A percentile compares a stretch with the other conserved stretches of the same genome.
These are phyloP conservation scores for Coelopa pilipes DNA, from an alignment of 2,888 invertebrate genomes.

Conservation along the genomic window DNA sequence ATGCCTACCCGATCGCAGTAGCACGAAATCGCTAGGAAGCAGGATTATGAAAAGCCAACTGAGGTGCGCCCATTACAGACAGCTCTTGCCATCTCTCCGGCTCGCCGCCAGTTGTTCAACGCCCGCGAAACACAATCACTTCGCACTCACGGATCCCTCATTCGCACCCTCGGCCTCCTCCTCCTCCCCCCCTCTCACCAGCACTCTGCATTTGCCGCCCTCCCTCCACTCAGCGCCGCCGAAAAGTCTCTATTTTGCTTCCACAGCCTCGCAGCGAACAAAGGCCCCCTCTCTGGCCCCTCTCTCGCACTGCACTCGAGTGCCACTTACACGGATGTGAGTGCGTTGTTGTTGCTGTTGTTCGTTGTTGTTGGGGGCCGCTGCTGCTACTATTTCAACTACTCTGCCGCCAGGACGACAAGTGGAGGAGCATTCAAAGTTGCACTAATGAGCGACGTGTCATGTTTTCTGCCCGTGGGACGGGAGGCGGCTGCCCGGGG, in stretches of 20 bases:
- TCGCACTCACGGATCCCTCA: too few relatives aligned
- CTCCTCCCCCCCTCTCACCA: too few relatives aligned
- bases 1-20: too few relatives aligned
- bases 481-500: neutral
- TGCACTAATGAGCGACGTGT: slow-evolving; percentile 60
- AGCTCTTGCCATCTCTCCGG: too few relatives aligned
- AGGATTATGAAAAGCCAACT: too few relatives aligned
- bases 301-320: neutral
- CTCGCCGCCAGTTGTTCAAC: too few relatives aligned
- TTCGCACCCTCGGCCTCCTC: too few relatives aligned
- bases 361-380: neutral
- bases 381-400: slow-evolving; percentile 15
- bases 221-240: neutral
- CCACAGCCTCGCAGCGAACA: slow-evolving; percentile 1
- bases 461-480: slow-evolving; percentile 24
- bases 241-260: neutral
- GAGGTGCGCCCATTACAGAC: too few relatives aligned
- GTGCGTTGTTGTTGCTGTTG: neutral
- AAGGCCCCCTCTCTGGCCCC: neutral
- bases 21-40: too few relatives aligned
- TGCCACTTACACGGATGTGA: slow-evolving; percentile 25
- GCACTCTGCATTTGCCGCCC: too few relatives aligned
- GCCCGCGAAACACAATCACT: too few relatives aligned
- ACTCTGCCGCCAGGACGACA: slow-evolving; percentile 15
- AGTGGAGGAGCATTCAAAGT: slow-evolving; percentile 58